Conservation (phyloP, 2,113 vertebrate species). For the Eclectus roratus region DNA sequence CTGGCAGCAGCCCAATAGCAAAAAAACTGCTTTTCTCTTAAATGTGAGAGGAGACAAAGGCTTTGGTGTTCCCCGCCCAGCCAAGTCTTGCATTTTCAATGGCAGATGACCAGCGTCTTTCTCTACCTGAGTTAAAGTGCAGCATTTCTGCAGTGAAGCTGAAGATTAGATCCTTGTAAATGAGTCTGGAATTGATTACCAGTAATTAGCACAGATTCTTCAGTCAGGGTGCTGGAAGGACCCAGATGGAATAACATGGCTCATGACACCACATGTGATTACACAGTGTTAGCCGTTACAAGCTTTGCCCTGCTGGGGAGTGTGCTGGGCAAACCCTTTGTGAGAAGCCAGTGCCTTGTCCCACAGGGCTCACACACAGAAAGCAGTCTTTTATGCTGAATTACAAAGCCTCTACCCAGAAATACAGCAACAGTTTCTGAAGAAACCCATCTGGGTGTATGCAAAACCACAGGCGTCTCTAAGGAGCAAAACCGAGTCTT, state of each 20-base stretch:
- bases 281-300: background rate
- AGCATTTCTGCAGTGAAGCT: background rate
- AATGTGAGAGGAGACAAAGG: background rate
- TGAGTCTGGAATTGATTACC: background rate
- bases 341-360: background rate
- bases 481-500: background rate
- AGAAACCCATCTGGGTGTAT: background rate
- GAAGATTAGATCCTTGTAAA: background rate
- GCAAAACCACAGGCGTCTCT: background rate
- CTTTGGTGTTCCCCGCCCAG: constrained; percentile 8
- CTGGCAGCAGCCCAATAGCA: constrained; percentile 33
- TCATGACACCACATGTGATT: background rate
- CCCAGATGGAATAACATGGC: background rate
- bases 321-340: background rate
- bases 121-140: background rate
- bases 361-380: background rate
- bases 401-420: background rate
- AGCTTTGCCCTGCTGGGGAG: background rate
- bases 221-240: background rate
- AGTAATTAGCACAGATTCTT: background rate
- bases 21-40: background rate
- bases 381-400: background rate
- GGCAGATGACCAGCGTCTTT: background rate
- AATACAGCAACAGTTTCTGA: background rate
- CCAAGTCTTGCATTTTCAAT: background rate